Evolutionary conservation across 2,888 invertebrate species (phyloP).

Genomic region (Magallana nippona): DNA sequence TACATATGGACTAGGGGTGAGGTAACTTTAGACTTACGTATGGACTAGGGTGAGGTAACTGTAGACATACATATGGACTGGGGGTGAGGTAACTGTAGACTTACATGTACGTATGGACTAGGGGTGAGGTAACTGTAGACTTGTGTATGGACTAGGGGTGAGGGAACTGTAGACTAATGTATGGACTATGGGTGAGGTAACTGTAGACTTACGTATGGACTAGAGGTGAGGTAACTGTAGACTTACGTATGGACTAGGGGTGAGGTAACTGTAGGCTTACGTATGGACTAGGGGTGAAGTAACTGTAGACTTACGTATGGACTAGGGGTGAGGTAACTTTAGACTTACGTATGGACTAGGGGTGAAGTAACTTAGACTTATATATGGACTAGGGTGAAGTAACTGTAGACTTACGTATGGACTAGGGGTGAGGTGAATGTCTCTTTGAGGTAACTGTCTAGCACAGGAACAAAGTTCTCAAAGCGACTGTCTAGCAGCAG

Average conservation of each 20-base stretch:
- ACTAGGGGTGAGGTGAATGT: conserved; percentile 97
- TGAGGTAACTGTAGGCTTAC: conserved; percentile 93
- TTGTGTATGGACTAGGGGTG: conserved; percentile 95
- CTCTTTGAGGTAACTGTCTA: conserved; percentile 95
- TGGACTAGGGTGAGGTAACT: conserved; percentile 96
- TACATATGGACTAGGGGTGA: conserved; percentile 96
- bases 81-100: conserved; percentile 93
- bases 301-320: conserved; percentile 93
- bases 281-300: conserved; percentile 96
- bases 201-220: conserved; percentile 94
- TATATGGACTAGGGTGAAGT: conserved; percentile 94
- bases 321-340: conserved; percentile 93
- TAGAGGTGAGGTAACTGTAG: conserved; percentile 94
- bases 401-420: conserved; percentile 87
- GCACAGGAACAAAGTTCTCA: conserved; percentile 95
- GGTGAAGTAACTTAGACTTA: conserved; percentile 89
- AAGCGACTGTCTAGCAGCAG: conserved; percentile 93
- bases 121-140: conserved; percentile 93
- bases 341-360: conserved; percentile 91
- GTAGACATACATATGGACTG: conserved; percentile 93
- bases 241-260: conserved; percentile 94
- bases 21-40: too few relatives aligned
- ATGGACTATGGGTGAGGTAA: conserved; percentile 95
- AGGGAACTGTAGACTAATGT: conserved; percentile 88
- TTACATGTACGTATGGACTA: conserved; percentile 96